A percentile compares a stretch with the other conserved stretches of the same genome.
These are phyloP conservation scores for Morpho deidamia DNA, from an alignment of 2,888 invertebrate species.

Conservation along the genomic window DNA sequence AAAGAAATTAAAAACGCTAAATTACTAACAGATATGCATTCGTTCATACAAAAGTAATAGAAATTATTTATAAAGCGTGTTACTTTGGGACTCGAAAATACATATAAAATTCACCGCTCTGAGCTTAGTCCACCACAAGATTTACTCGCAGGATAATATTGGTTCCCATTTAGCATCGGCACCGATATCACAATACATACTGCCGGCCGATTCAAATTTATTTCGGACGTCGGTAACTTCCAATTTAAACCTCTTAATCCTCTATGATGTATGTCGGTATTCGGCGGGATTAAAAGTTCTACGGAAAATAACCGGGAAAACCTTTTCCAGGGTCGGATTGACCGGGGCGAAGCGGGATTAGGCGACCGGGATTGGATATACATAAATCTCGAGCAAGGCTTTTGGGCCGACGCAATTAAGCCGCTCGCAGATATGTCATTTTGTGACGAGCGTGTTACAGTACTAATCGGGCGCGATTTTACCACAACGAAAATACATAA, in stretches of 20 bases:
- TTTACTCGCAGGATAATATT: slow-evolving; percentile 67
- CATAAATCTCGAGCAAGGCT: slow-evolving; percentile 74
- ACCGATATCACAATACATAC: slow-evolving; percentile 75
- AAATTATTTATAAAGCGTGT: neutral
- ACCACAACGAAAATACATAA: slow-evolving; percentile 49
- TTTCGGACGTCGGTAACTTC: slow-evolving; percentile 79
- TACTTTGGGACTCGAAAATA: neutral
- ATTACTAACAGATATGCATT: too few relatives aligned
- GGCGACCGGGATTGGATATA: slow-evolving; percentile 75
- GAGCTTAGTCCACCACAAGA: slow-evolving; percentile 48
- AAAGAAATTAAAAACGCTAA: too few relatives aligned
- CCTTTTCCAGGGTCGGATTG: slow-evolving; percentile 77
- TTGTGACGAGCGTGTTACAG: slow-evolving; percentile 53
- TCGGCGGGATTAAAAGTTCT: slow-evolving; percentile 78
- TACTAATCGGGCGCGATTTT: slow-evolving; percentile 51
- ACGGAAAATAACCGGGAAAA: slow-evolving; percentile 79
- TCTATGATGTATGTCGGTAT: slow-evolving; percentile 79
- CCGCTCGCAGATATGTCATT: slow-evolving; percentile 71
- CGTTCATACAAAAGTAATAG: neutral
- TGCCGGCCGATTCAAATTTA: slow-evolving; percentile 78
- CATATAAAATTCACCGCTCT: slow-evolving; percentile 19
- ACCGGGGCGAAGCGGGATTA: slow-evolving; percentile 74
- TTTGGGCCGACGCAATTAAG: slow-evolving; percentile 74
- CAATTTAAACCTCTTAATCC: slow-evolving; percentile 80
- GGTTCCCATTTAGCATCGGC: slow-evolving; percentile 71